phyloP scores from a whole-genome alignment of 2,888 invertebrate species.

The Merodon equestris region DNA sequence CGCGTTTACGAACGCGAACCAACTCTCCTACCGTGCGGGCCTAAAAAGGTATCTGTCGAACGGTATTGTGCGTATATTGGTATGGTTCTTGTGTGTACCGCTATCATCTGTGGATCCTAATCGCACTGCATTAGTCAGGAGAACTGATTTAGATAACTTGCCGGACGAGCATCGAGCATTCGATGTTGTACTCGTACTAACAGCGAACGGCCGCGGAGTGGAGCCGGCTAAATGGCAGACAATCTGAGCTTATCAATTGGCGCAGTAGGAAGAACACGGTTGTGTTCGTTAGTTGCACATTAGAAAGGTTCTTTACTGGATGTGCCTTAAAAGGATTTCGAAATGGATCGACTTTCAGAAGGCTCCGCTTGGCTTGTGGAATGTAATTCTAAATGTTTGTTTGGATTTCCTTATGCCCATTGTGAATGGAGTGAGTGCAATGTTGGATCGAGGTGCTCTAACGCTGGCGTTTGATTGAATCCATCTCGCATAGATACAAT shows the following conservation, averaged over 20 bases:
- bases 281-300: slow-evolving; percentile 57
- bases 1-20: background rate
- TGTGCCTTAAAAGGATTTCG: slow-evolving; percentile 62
- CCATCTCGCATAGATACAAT: slow-evolving; percentile 24
- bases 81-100: slow-evolving; percentile 32
- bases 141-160: slow-evolving; percentile 66
- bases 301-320: slow-evolving; percentile 61
- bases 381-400: slow-evolving; percentile 5
- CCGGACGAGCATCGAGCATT: background rate
- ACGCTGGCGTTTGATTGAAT: slow-evolving; percentile 29
- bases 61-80: slow-evolving; percentile 47
- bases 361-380: slow-evolving; percentile 13
- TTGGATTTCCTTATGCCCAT: slow-evolving; percentile 37
- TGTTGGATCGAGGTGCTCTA: slow-evolving; percentile 41
- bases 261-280: slow-evolving; percentile 52
- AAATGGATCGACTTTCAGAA: slow-evolving; percentile 48
- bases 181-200: too few species aligned
- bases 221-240: slow-evolving; percentile 44
- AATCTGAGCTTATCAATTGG: slow-evolving; percentile 65
- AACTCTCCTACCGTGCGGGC: slow-evolving; percentile 11
- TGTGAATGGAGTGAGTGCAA: too few species aligned
- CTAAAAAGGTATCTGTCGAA: slow-evolving; percentile 56
- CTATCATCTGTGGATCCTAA: slow-evolving; percentile 65
- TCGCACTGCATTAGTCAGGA: slow-evolving; percentile 65
- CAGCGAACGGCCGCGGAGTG: background rate